A percentile compares a stretch with the other conserved stretches of the same genome.
Conservation (phyloP, 2,888 invertebrate genomes). For the Caenorhabditis japonica region DNA sequence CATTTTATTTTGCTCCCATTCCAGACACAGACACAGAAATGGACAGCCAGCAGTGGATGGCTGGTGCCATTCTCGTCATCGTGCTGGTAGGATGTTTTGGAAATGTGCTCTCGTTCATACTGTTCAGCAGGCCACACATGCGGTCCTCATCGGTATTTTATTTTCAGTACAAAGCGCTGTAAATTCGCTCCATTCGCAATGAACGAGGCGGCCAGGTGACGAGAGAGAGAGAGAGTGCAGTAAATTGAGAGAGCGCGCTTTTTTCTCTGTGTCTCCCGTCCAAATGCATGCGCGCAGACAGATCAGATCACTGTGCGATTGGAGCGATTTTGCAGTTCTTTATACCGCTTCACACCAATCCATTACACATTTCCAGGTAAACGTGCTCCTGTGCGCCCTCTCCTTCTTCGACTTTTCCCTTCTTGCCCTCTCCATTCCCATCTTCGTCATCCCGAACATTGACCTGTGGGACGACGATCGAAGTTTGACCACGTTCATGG, state of each 20-base stretch:
- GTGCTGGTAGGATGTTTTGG: constrained; percentile 69
- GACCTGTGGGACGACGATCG: constrained; percentile 59
- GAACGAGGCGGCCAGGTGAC: no score
- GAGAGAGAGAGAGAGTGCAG: no score
- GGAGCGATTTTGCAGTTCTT: no score
- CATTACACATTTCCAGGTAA: constrained; percentile 55
- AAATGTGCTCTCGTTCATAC: constrained; percentile 66
- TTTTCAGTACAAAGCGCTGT: no score
- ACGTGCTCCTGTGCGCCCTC: constrained; percentile 71
- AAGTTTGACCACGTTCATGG: constrained; percentile 57
- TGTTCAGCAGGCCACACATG: constrained; percentile 71
- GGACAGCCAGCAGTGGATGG: constrained; percentile 69
- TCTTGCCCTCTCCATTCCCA: constrained; percentile 71
- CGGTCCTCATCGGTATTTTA: constrained; percentile 63
- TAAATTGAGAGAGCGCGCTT: no score
- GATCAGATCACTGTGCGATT: no score
- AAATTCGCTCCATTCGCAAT: no score
- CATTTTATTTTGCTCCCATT: no score
- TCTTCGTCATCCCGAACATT: constrained; percentile 73
- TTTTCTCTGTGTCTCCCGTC: no score
- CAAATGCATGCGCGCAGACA: no score
- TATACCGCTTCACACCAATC: background rate
- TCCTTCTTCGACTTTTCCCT: constrained; percentile 72
- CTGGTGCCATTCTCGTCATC: constrained; percentile 66
- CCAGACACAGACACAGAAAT: constrained; percentile 32